phyloP scores from a whole-genome alignment of 2,797 vertebrate genomes.

The Sylvilagus floridanus region DNA sequence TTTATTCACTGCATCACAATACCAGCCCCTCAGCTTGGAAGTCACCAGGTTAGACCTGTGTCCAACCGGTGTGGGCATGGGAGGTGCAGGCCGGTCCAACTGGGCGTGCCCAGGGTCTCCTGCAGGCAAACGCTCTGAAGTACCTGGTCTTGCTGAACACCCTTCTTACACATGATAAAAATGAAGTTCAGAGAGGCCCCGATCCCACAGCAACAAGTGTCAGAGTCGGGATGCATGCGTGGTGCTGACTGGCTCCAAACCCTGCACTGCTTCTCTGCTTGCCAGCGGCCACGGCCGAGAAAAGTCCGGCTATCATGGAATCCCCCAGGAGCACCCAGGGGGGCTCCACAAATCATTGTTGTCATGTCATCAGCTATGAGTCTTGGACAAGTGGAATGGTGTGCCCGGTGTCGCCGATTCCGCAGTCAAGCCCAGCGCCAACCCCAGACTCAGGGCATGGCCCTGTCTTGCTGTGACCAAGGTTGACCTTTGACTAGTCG shows the following conservation, averaged over 20 bases:
- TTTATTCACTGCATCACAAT: too few relatives aligned
- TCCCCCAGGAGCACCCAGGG: background rate
- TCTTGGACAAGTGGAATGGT: background rate
- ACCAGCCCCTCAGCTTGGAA: too few relatives aligned
- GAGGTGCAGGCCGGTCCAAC: background rate
- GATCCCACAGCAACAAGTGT: background rate
- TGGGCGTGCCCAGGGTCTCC: background rate
- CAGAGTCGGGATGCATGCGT: background rate
- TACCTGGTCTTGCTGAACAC: background rate
- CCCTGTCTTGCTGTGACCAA: background rate
- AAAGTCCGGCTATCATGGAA: background rate
- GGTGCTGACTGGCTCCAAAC: background rate
- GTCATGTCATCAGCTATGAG: background rate
- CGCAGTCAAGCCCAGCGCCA: background rate
- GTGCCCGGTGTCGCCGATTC: background rate
- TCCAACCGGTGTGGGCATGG: background rate
- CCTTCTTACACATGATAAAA: background rate
- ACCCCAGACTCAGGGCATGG: background rate
- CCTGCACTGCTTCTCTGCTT: background rate
- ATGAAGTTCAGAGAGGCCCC: background rate
- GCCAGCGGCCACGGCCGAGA: background rate
- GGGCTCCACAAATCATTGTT: background rate
- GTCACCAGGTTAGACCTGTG: background rate
- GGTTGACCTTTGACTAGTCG: background rate
- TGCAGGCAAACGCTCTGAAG: accelerated